phyloP scores from a whole-genome alignment of 2,888 invertebrate genomes.

The Elegia similella region DNA sequence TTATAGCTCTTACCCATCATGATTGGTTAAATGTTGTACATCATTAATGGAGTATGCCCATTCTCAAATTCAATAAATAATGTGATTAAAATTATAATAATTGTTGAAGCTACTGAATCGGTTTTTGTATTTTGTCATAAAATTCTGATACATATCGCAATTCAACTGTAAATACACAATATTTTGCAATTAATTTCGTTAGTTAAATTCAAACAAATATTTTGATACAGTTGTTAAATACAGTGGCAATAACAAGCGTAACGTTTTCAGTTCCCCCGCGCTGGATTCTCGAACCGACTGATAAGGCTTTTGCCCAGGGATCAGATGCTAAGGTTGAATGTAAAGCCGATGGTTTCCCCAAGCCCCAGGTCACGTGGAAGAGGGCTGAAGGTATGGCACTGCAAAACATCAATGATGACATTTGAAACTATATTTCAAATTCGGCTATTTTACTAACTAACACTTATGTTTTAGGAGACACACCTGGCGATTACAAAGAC shows the following conservation, averaged over 20 bases:
- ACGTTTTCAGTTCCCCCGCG: conserved; percentile 93
- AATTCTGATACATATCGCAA: background rate
- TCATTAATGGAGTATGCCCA: too few species aligned
- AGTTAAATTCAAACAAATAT: too few species aligned
- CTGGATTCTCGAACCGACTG: conserved; percentile 97
- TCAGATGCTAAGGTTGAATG: conserved; percentile 97
- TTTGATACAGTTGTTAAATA: background rate
- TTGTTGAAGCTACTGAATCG: background rate
- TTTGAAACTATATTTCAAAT: too few species aligned
- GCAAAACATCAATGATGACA: background rate
- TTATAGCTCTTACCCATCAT: too few species aligned
- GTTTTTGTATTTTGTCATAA: background rate
- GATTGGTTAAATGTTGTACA: too few species aligned
- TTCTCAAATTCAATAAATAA: too few species aligned
- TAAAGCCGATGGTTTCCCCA: conserved; percentile 97
- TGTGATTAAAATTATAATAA: background rate
- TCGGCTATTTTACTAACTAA: background rate
- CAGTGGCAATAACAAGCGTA: conserved; percentile 39
- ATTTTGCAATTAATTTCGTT: too few species aligned
- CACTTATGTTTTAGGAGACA: conserved; percentile 84
- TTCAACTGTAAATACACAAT: background rate
- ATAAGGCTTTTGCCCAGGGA: conserved; percentile 97
- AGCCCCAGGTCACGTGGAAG: conserved; percentile 97
- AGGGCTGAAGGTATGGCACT: conserved; percentile 90
- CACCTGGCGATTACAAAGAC: conserved; percentile 96